phyloP scores from a whole-genome alignment of 2,888 invertebrate genomes.

The Salpingus planirostris region DNA sequence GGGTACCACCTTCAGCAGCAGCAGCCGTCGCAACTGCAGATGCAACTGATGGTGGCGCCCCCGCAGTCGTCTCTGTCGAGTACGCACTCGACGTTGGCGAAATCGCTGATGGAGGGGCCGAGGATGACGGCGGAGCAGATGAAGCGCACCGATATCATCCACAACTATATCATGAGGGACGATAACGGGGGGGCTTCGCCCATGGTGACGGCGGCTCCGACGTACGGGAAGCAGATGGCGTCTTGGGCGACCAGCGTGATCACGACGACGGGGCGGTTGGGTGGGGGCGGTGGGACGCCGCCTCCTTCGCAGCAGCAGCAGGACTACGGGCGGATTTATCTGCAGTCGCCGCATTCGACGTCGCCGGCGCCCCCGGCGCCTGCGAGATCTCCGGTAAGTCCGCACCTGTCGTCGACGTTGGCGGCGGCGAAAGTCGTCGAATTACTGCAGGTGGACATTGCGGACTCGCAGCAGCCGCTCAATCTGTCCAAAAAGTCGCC shows the following conservation, averaged over 20 bases:
- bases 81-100: constrained; percentile 83
- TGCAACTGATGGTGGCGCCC: constrained; percentile 24
- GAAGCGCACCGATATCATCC: constrained; percentile 86
- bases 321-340: constrained; percentile 40
- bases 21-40: constrained; percentile 27
- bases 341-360: constrained; percentile 42
- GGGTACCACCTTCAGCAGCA: too few relatives aligned
- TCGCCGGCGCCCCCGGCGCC: constrained; percentile 38
- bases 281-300: constrained; percentile 1
- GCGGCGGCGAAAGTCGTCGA: constrained; percentile 53
- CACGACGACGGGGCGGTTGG: constrained; percentile 48
- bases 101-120: constrained; percentile 86
- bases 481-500: constrained; percentile 84
- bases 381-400: constrained; percentile 36
- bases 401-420: constrained; percentile 42
- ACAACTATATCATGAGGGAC: constrained; percentile 81
- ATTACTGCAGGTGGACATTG: constrained; percentile 76
- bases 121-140: constrained; percentile 88
- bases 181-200: constrained; percentile 48
- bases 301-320: constrained; percentile 40
- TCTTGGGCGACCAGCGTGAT: constrained; percentile 52
- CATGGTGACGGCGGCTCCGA: constrained; percentile 46
- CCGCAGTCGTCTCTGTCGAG: constrained; percentile 61
- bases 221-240: constrained; percentile 35
- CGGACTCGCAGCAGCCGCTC: constrained; percentile 72